These are phyloP conservation scores for Coendou prehensilis DNA, from an alignment of 2,797 vertebrate species.

Conservation along the genomic window DNA sequence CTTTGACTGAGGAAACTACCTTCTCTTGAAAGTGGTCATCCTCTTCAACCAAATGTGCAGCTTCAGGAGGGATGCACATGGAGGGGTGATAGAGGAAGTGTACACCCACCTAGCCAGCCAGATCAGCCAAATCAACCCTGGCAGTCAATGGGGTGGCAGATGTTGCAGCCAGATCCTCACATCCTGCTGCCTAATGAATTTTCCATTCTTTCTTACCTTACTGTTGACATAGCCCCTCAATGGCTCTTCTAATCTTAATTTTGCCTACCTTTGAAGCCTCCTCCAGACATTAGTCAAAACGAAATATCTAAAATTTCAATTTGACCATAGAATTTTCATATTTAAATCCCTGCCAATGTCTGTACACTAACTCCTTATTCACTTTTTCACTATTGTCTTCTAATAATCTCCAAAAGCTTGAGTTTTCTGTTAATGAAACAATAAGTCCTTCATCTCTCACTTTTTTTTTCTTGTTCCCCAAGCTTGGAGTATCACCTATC, in stretches of 20 bases:
- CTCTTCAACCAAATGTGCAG: not conserved
- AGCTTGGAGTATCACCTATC: not conserved
- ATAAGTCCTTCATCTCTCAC: not conserved
- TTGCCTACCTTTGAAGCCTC: not conserved
- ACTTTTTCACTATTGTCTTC: not conserved
- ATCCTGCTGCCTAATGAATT: not conserved
- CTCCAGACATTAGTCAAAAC: constrained; percentile 1
- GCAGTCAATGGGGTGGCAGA: not conserved
- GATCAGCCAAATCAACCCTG: not conserved
- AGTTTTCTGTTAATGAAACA: not conserved
- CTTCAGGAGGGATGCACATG: not conserved
- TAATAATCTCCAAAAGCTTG: not conserved
- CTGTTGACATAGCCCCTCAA: not conserved
- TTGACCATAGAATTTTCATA: not conserved
- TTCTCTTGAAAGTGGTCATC: not conserved
- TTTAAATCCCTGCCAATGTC: not conserved
- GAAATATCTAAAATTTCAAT: not conserved
- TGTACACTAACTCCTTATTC: not conserved
- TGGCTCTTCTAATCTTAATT: not conserved
- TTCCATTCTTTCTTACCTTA: constrained; percentile 49
- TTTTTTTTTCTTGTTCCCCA: not conserved
- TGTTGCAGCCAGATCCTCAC: not conserved
- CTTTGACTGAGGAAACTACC: not conserved
- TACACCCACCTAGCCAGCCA: not conserved
- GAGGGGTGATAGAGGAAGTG: not conserved